Evolutionary conservation across 1,140 invertebrate genomes (phyloP).

Genomic region (Halyomorpha halys): DNA sequence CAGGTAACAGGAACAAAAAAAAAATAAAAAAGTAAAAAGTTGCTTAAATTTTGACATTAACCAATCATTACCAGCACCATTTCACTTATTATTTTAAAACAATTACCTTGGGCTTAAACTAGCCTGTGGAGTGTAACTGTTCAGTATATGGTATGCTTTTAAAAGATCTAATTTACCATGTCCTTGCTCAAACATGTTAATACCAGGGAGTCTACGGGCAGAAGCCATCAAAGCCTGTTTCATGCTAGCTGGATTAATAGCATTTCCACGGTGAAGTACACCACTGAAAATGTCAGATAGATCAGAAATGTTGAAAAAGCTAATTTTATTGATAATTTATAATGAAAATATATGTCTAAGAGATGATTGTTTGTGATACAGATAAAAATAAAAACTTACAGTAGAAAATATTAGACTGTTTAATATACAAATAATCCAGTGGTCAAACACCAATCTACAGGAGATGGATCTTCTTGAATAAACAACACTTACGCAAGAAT

Average conservation of each 20-base stretch:
- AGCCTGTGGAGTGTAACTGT: slow-evolving; percentile 73
- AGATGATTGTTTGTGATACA: neutral
- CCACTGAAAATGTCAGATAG: slow-evolving; percentile 29
- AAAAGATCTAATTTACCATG: slow-evolving; percentile 86
- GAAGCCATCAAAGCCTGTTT: slow-evolving; percentile 88
- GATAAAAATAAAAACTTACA: too few relatives aligned
- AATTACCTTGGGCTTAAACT: slow-evolving; percentile 49
- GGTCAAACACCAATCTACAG: too few relatives aligned
- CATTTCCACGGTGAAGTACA: slow-evolving; percentile 36
- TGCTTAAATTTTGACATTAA: too few relatives aligned
- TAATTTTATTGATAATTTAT: neutral
- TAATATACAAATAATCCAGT: too few relatives aligned
- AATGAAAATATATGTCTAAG: neutral
- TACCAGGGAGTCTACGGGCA: slow-evolving; percentile 66
- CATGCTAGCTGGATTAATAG: slow-evolving; percentile 86
- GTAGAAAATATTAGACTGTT: too few relatives aligned
- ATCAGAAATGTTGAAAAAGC: neutral
- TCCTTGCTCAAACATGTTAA: slow-evolving; percentile 96
- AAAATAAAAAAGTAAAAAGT: too few relatives aligned
- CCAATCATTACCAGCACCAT: too few relatives aligned
- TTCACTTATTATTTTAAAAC: neutral
- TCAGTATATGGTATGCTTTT: slow-evolving; percentile 68
- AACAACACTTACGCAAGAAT: too few relatives aligned
- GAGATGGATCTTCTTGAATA: too few relatives aligned
- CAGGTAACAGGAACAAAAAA: too few relatives aligned